These are phyloP conservation scores for Argentina silus DNA, from an alignment of 2,797 vertebrate species.

Conservation along the genomic window DNA sequence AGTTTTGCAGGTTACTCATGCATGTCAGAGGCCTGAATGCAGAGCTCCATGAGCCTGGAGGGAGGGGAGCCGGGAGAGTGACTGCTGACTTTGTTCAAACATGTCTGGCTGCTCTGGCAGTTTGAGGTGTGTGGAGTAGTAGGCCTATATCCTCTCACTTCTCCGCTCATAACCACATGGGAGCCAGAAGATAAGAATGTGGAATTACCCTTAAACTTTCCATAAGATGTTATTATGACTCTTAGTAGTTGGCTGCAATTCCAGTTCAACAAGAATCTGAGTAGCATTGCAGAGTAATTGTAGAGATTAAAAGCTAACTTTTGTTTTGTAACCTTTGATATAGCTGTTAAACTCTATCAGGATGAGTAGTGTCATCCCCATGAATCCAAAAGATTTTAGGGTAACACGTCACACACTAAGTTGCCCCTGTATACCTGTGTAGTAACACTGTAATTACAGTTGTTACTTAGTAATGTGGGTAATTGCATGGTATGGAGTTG, in stretches of 20 bases:
- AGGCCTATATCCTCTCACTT: conserved; percentile 16
- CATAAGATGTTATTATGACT: conserved; percentile 24
- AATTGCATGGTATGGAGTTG: too few species aligned
- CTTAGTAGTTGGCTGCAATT: not conserved
- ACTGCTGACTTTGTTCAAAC: conserved; percentile 72
- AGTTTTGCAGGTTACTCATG: conserved; percentile 64
- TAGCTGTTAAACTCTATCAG: too few species aligned
- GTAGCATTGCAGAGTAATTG: not conserved
- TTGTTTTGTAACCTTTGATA: not conserved
- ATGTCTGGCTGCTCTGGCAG: conserved; percentile 65
- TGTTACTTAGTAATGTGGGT: too few species aligned
- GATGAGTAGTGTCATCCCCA: not conserved
- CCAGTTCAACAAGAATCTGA: not conserved
- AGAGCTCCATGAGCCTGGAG: conserved; percentile 53
- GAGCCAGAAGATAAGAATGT: conserved; percentile 57
- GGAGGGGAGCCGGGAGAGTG: conserved; percentile 48
- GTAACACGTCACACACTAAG: not conserved
- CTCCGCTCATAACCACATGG: conserved; percentile 55
- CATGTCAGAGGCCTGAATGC: conserved; percentile 57
- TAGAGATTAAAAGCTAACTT: not conserved
- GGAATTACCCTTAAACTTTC: conserved; percentile 37
- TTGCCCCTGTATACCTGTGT: not conserved
- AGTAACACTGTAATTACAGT: too few species aligned
- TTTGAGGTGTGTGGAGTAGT: conserved; percentile 44
- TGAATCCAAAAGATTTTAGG: not conserved